Conservation (phyloP, 2,797 vertebrate genomes). For the Alcedo atthis region DNA sequence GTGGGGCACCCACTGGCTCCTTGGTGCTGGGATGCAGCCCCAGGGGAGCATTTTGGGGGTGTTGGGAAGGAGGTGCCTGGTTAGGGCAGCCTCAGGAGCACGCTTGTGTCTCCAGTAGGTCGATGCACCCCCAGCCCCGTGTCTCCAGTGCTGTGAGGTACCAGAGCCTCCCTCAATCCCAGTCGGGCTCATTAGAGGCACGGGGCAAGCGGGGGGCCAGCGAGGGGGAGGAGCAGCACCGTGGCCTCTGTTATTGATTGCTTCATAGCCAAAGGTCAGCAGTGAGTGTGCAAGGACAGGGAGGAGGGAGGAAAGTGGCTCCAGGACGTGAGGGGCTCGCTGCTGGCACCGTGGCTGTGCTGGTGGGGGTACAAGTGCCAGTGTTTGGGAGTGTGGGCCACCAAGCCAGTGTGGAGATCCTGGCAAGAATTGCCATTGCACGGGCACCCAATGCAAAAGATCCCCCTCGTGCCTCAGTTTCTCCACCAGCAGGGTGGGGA, state of each 20-base stretch:
- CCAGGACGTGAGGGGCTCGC: background rate
- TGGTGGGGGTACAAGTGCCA: background rate
- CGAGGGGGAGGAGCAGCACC: background rate
- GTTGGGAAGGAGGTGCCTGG: background rate
- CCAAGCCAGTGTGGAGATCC: accelerated
- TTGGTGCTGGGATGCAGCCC: background rate
- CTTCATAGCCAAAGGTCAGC: constrained; percentile 67
- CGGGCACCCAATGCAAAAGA: background rate
- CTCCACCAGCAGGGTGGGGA: background rate
- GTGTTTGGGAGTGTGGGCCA: background rate
- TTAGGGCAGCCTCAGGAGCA: background rate
- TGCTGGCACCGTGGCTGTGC: background rate
- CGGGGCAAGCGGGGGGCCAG: background rate
- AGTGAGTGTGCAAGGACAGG: background rate
- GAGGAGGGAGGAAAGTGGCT: background rate
- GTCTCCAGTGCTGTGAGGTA: background rate
- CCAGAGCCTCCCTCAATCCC: constrained; percentile 35
- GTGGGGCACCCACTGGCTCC: background rate
- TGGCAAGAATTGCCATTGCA: accelerated
- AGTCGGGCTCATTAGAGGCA: background rate
- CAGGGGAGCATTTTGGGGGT: background rate
- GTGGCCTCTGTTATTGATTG: constrained; percentile 71
- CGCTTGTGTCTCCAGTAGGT: background rate
- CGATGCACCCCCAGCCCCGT: background rate
- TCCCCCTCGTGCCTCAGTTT: background rate